phyloP scores from a whole-genome alignment of 2,797 vertebrate species.

The Poeciliopsis turneri region DNA sequence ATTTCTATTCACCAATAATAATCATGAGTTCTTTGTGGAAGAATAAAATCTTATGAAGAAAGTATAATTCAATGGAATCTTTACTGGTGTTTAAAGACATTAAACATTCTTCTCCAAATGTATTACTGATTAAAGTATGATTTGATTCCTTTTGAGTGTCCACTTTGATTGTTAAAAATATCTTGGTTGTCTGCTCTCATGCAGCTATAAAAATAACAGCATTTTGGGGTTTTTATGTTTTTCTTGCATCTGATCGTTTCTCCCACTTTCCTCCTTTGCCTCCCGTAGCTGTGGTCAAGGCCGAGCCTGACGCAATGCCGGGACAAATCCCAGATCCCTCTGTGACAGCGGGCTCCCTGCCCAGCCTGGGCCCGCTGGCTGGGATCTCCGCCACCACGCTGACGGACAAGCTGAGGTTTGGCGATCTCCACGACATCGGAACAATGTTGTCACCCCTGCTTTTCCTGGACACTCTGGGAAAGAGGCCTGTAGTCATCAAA shows the following conservation, averaged over 20 bases:
- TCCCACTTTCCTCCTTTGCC: constrained; percentile 45
- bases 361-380: constrained; percentile 88
- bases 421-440: constrained; percentile 90
- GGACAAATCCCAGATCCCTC: constrained; percentile 96
- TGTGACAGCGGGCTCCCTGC: constrained; percentile 91
- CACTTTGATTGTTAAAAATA: neutral
- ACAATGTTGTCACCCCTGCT: constrained; percentile 93
- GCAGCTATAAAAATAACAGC: neutral
- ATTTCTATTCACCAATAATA: neutral
- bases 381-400: constrained; percentile 90
- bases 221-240: neutral
- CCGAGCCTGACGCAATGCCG: constrained; percentile 92
- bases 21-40: neutral
- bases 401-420: constrained; percentile 89
- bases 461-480: constrained; percentile 91
- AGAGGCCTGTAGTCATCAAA: constrained; percentile 90
- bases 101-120: neutral
- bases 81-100: neutral
- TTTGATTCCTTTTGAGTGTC: neutral
- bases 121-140: neutral
- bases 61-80: neutral
- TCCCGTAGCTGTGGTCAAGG: constrained; percentile 77
- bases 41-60: neutral
- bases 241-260: constrained; percentile 32
- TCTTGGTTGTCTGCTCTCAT: neutral